Evolutionary conservation across 2,113 vertebrate species (phyloP).

Genomic region (Alligator mississippiensis): DNA sequence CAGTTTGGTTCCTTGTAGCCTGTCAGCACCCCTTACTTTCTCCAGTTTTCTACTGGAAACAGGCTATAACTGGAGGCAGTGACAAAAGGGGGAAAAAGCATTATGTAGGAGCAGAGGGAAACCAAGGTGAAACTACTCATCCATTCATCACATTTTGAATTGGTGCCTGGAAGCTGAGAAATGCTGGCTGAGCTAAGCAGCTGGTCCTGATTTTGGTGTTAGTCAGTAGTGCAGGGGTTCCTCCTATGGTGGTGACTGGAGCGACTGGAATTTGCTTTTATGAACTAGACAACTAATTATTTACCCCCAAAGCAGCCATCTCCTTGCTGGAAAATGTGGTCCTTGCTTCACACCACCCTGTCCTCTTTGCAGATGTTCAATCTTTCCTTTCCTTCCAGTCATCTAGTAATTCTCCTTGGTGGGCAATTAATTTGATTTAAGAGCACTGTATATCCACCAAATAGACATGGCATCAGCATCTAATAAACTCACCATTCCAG

Average conservation of each 20-base stretch:
- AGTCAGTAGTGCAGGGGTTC: neutral
- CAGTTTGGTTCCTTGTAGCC: neutral
- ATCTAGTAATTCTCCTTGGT: neutral
- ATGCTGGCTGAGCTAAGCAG: neutral
- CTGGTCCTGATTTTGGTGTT: neutral
- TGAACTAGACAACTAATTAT: neutral
- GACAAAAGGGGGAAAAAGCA: neutral
- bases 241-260: neutral
- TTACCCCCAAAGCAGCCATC: neutral
- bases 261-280: neutral
- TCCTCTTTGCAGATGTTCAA: neutral
- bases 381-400: neutral
- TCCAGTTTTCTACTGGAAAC: neutral
- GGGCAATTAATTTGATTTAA: neutral
- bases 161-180: neutral
- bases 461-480: neutral
- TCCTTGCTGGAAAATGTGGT: neutral
- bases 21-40: neutral
- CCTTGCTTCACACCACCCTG: neutral
- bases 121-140: neutral
- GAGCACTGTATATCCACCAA: conserved; percentile 18
- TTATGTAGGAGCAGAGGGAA: neutral
- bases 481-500: neutral
- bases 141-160: neutral
- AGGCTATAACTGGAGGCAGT: neutral